Evolutionary conservation across 2,888 invertebrate genomes (phyloP).

Genomic region (Patella ulyssiponensis): DNA sequence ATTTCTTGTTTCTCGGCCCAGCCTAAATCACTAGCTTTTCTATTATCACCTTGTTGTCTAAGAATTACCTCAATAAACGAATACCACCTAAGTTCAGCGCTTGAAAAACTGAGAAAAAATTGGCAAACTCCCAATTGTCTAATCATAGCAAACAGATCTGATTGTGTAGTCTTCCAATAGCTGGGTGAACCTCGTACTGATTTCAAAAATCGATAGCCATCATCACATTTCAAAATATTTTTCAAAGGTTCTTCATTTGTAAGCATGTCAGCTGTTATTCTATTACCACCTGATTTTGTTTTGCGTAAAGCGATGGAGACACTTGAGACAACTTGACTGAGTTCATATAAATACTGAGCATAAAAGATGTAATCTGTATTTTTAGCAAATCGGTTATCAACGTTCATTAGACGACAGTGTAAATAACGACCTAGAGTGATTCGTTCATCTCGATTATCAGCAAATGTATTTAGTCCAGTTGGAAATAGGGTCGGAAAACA

Average conservation of each 20-base stretch:
- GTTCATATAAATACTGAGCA: slow-evolving; percentile 30
- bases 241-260: slow-evolving; percentile 16
- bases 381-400: slow-evolving; percentile 25
- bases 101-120: slow-evolving; percentile 37
- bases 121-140: slow-evolving; percentile 41
- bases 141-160: slow-evolving; percentile 42
- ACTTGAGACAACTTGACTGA: slow-evolving; percentile 21
- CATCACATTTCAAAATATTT: slow-evolving; percentile 19
- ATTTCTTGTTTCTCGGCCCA: slow-evolving; percentile 23
- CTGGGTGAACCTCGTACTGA: slow-evolving; percentile 22
- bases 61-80: slow-evolving; percentile 17
- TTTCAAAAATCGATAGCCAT: slow-evolving; percentile 29
- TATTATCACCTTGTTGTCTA: slow-evolving; percentile 13
- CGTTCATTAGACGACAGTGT: slow-evolving; percentile 19
- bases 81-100: slow-evolving; percentile 37
- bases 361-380: slow-evolving; percentile 29
- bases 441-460: slow-evolving; percentile 12
- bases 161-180: slow-evolving; percentile 14
- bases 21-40: slow-evolving; percentile 15
- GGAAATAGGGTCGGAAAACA: slow-evolving; percentile 33
- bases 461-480: slow-evolving; percentile 16
- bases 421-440: slow-evolving; percentile 22
- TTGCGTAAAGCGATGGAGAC: slow-evolving; percentile 20
- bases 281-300: background rate
- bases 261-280: slow-evolving; percentile 20